Evolutionary conservation across 1,140 invertebrate genomes (phyloP).

Genomic region (Lepidurus packardi): DNA sequence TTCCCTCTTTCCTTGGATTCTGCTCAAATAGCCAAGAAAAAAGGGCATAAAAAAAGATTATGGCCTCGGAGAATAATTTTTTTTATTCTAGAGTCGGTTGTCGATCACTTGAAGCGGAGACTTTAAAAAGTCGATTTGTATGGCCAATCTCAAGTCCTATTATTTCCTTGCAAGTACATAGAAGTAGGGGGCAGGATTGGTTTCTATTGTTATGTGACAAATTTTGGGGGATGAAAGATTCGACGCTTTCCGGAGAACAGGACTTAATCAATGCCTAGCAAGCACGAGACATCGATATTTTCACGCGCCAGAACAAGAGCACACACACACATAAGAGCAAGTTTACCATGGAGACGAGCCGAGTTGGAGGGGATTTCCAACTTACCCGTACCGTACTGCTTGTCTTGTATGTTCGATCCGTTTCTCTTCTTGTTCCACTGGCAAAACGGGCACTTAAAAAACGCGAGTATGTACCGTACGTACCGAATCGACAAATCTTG

Average conservation of each 20-base stretch:
- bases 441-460: too few relatives aligned
- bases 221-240: slow-evolving; percentile 5
- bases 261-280: slow-evolving; percentile 22
- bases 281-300: background rate
- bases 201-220: background rate
- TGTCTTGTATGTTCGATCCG: background rate
- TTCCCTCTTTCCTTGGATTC: background rate
- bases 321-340: background rate
- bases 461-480: too few relatives aligned
- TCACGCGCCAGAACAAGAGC: slow-evolving; percentile 15
- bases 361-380: background rate
- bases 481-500: too few relatives aligned
- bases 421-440: background rate
- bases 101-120: too few relatives aligned
- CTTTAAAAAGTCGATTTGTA: too few relatives aligned
- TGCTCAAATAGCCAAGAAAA: too few relatives aligned
- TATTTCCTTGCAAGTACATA: too few relatives aligned
- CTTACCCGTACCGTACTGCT: background rate
- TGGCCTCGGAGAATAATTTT: too few relatives aligned
- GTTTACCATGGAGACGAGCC: slow-evolving; percentile 18
- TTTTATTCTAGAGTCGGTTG: too few relatives aligned
- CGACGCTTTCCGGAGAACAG: slow-evolving; percentile 16
- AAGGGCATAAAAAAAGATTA: too few relatives aligned
- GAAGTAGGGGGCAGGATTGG: too few relatives aligned
- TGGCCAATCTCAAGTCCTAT: too few relatives aligned